Percentiles rank a stretch among this genome's conserved stretches.
Evolutionary conservation across 23 tunicate genomes (phyloP).

Genomic region (Aplidium turbinatum): DNA sequence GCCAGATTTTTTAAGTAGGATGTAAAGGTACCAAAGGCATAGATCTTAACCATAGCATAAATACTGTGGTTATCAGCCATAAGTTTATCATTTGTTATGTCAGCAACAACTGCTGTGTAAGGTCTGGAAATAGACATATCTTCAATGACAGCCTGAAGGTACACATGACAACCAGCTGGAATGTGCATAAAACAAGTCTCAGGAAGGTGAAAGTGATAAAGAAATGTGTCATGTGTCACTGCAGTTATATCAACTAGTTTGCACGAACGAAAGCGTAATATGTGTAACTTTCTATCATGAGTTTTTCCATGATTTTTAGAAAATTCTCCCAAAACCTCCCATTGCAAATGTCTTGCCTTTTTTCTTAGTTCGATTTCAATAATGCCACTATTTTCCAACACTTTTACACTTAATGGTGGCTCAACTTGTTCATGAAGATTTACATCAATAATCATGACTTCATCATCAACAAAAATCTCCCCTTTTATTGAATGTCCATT

Average conservation of each 20-base stretch:
- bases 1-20: conserved; percentile 16
- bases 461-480: background rate
- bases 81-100: background rate
- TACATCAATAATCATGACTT: conserved; percentile 7
- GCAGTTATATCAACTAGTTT: conserved; percentile 26
- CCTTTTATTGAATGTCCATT: conserved; percentile 5
- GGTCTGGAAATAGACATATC: conserved; percentile 54
- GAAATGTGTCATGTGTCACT: conserved; percentile 68
- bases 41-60: conserved; percentile 49
- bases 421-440: background rate
- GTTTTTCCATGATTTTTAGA: conserved; percentile 15
- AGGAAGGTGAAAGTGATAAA: conserved; percentile 53
- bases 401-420: background rate
- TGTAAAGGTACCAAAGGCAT: conserved; percentile 63
- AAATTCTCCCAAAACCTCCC: conserved; percentile 28
- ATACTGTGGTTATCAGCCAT: conserved; percentile 8
- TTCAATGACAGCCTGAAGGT: conserved; percentile 56
- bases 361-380: conserved; percentile 38
- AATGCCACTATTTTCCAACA: background rate
- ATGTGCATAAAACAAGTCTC: conserved; percentile 37
- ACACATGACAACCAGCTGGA: conserved; percentile 74
- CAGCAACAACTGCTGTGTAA: conserved; percentile 54
- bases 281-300: background rate
- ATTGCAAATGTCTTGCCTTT: background rate
- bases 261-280: conserved; percentile 29